A percentile compares a stretch with the other conserved stretches of the same genome.
Evolutionary conservation across 2,888 invertebrate species (phyloP).

Genomic region (Caenorhabditis zanzibari): DNA sequence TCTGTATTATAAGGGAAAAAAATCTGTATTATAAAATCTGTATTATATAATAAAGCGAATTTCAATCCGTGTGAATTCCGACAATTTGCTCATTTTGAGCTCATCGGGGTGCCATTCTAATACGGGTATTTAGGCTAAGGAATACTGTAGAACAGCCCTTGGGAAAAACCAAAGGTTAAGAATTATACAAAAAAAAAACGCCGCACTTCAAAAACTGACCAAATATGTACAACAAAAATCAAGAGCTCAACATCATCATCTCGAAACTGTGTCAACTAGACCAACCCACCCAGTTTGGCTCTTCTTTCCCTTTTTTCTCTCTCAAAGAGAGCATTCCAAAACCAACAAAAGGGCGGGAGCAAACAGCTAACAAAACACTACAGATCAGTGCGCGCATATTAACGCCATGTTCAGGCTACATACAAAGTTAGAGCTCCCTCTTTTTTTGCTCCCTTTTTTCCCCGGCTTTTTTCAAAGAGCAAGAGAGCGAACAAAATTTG

Average conservation of each 20-base stretch:
- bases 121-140: no score
- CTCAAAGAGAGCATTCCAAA: background rate
- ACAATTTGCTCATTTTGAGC: no score
- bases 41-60: no score
- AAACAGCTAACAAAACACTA: slow-evolving; percentile 46
- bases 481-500: slow-evolving; percentile 3
- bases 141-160: no score
- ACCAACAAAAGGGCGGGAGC: slow-evolving; percentile 14
- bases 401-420: slow-evolving; percentile 9
- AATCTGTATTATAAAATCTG: no score
- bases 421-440: background rate
- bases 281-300: background rate
- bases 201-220: no score
- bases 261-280: background rate
- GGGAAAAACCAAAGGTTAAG: no score
- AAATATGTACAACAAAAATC: no score
- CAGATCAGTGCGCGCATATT: slow-evolving; percentile 19
- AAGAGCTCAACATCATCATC: background rate
- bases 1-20: no score
- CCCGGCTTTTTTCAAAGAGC: background rate
- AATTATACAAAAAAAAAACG: no score
- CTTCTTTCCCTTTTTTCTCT: background rate
- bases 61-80: no score
- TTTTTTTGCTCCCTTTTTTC: background rate
- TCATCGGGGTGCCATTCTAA: no score